Percentiles rank a stretch among this genome's conserved stretches.
Conservation (phyloP, 2,888 invertebrate species). For the Copidosoma aretas region DNA sequence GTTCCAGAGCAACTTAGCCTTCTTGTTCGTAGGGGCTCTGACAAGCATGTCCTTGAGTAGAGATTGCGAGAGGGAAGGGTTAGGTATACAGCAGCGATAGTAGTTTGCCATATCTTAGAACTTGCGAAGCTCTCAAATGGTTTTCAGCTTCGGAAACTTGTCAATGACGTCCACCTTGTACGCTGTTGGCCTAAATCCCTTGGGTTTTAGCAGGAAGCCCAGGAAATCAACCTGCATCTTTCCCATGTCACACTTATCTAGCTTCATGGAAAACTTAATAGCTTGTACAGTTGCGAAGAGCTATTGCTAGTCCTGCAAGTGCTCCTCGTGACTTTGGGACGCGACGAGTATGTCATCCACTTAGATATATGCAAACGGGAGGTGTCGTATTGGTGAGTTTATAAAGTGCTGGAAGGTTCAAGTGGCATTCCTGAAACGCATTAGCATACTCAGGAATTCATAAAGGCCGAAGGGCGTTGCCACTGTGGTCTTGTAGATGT, state of each 20-base stretch:
- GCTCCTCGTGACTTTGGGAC: conserved; percentile 38
- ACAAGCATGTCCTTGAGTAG: conserved; percentile 49
- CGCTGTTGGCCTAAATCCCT: conserved; percentile 51
- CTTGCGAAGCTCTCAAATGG: conserved; percentile 48
- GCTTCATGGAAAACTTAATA: conserved; percentile 41
- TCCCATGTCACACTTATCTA: conserved; percentile 52
- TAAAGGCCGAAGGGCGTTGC: conserved; percentile 1
- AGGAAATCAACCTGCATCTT: conserved; percentile 46
- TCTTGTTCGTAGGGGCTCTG: not conserved
- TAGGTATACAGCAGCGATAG: conserved; percentile 55
- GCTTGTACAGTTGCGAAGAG: conserved; percentile 38
- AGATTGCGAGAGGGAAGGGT: conserved; percentile 51
- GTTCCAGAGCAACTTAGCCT: conserved; percentile 32
- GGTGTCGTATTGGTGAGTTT: conserved; percentile 21
- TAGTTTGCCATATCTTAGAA: conserved; percentile 58
- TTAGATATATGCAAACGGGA: conserved; percentile 38
- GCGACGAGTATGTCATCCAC: conserved; percentile 42
- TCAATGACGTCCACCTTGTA: conserved; percentile 51
- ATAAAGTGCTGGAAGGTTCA: not conserved
- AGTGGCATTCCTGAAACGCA: not conserved
- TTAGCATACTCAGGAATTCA: conserved; percentile 5
- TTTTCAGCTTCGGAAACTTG: conserved; percentile 47
- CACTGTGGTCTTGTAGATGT: not conserved
- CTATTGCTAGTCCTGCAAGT: conserved; percentile 20
- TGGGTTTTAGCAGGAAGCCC: conserved; percentile 45